phyloP scores from a whole-genome alignment of 1,140 invertebrate genomes.

The Ridgeia piscesae region DNA sequence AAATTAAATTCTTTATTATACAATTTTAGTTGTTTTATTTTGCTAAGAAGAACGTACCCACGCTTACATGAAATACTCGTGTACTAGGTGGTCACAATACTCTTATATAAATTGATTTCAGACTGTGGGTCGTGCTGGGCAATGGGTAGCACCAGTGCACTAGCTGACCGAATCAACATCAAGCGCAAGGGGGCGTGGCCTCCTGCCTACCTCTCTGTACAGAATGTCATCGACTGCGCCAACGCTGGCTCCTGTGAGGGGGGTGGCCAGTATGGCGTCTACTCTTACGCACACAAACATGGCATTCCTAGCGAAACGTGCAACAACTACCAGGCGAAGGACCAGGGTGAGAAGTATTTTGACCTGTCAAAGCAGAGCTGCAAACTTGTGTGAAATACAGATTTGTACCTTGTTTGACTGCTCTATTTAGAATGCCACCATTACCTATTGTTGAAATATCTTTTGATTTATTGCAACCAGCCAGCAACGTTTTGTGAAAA shows the following conservation, averaged over 20 bases:
- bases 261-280: conserved; percentile 56
- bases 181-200: conserved; percentile 60
- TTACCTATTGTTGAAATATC: too few relatives aligned
- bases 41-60: background rate
- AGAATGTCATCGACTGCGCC: conserved; percentile 61
- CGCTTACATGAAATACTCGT: background rate
- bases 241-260: conserved; percentile 49
- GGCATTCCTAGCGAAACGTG: conserved; percentile 63
- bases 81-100: background rate
- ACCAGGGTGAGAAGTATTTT: conserved; percentile 50
- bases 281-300: conserved; percentile 57
- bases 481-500: too few relatives aligned
- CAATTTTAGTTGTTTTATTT: too few relatives aligned
- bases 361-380: background rate
- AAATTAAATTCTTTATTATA: conserved; percentile 13
- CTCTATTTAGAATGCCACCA: too few relatives aligned
- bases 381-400: background rate
- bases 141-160: conserved; percentile 58
- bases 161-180: conserved; percentile 63
- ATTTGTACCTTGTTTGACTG: too few relatives aligned
- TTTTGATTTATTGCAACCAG: too few relatives aligned
- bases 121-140: conserved; percentile 65
- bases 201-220: conserved; percentile 58
- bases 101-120: conserved; percentile 34
- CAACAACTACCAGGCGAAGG: conserved; percentile 62